Base-by-base conservation (phyloP, 2,888 invertebrate genomes). In the Phaedon cochleariae region DNA sequence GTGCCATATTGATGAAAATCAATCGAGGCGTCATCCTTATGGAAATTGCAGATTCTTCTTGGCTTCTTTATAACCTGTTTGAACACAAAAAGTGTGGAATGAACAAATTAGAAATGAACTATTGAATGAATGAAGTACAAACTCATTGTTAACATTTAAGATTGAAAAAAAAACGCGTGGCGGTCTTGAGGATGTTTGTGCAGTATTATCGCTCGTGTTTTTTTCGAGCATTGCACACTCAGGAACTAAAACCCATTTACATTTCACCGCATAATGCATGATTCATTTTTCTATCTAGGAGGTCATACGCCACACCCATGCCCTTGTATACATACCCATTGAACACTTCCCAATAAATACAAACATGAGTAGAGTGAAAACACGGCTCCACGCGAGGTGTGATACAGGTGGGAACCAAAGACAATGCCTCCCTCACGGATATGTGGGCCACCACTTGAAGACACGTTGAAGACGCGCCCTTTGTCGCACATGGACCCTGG, bases 331-430 rank as follows among this genome's bases (percentile, higher is more conserved):
- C 15, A 6, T 15, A n/a, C 41, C n/a, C 41, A n/a, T 12, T 6
- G 31, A 34, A 34, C 10, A 10, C 41, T 41, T 41, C 41, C 41
- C 41, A 41, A 15, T 41, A 15, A 41, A 41, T 15, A 15, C 41
- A 41, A 41, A 41, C 41, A 41, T 41, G 41, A 57, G 26, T 6
- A 37, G 2, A 45, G 57, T 37, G 45, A 37, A 57, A 45, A 57
- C 57, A 57, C 41, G 45, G 26, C 41, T n/a, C 45, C 57, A 49
- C 48, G 22, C 26, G 51, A 64, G 60, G 64, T 60, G 64, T 55
- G 64, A 64, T 46, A 29, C 31, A 64, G 55, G 64, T 64, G 64
- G 64, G 64, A 37, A 21, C 53, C 46, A 45, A 48, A 59, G 34
- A 64, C 64, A 64, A 63, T 59, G 37, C 55, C 48, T 57, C 62